phyloP scores from a whole-genome alignment of 1,140 invertebrate genomes.

The Oncopodura yosiiana region DNA sequence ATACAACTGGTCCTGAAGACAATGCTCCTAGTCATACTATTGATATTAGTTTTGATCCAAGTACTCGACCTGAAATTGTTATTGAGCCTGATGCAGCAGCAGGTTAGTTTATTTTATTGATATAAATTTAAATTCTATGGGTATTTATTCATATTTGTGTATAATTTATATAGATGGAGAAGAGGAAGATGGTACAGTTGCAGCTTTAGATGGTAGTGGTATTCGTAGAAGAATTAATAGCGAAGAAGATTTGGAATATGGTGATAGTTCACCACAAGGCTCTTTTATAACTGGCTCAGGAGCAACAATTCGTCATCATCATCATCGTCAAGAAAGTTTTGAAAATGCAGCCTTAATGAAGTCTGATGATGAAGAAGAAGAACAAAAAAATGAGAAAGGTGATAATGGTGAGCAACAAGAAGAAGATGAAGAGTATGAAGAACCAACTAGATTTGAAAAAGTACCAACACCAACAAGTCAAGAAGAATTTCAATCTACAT shows the following conservation, averaged over 20 bases:
- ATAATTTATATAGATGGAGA: not conserved
- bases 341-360: too few species aligned
- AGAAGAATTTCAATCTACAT: too few species aligned
- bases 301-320: too few species aligned
- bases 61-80: conserved; percentile 22
- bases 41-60: conserved; percentile 25
- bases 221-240: conserved; percentile 11
- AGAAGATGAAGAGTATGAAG: conserved; percentile 4
- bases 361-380: too few species aligned
- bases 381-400: too few species aligned
- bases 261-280: too few species aligned
- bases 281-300: too few species aligned
- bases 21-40: conserved; percentile 29
- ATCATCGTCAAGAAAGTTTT: too few species aligned
- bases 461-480: too few species aligned
- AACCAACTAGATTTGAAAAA: not conserved
- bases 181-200: not conserved
- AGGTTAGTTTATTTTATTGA: not conserved
- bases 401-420: too few species aligned
- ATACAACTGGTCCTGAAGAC: not conserved
- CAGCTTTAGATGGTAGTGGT: conserved; percentile 11
- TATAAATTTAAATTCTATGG: not conserved
- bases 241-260: conserved; percentile 15
- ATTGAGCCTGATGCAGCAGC: conserved; percentile 18
- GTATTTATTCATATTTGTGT: not conserved